These are phyloP conservation scores for Drosophila melanosoma DNA, from an alignment of 2,888 invertebrate species.

Conservation along the genomic window DNA sequence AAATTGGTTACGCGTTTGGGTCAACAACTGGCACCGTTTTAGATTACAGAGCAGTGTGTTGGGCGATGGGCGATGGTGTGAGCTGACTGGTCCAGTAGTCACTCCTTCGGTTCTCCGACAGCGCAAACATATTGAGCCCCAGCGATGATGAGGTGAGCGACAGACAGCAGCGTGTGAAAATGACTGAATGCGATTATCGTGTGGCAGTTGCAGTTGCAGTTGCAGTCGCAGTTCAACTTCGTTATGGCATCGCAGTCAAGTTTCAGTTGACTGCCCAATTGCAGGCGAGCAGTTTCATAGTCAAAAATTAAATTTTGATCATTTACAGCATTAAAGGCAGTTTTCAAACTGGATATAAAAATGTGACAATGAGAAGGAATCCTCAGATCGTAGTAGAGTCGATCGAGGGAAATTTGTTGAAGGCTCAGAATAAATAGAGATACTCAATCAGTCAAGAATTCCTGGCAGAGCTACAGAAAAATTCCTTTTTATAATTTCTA, in stretches of 20 bases:
- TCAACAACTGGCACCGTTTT: conserved; percentile 63
- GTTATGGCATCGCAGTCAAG: conserved; percentile 13
- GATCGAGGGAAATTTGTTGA: not conserved
- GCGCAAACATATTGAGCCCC: conserved; percentile 57
- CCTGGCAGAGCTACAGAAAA: too few species aligned
- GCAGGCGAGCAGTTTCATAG: conserved; percentile 2
- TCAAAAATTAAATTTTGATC: not conserved
- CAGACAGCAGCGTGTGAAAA: conserved; percentile 58
- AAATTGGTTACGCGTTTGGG: conserved; percentile 74
- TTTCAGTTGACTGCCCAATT: conserved; percentile 27
- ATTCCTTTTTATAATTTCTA: too few species aligned
- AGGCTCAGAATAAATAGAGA: not conserved
- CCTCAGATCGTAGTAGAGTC: too few species aligned
- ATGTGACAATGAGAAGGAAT: not conserved
- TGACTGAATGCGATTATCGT: conserved; percentile 52
- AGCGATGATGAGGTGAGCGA: conserved; percentile 12
- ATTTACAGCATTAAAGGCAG: not conserved
- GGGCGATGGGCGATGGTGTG: not conserved
- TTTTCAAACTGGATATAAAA: not conserved
- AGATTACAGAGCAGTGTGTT: conserved; percentile 22
- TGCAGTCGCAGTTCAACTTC: conserved; percentile 22
- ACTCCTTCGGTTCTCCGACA: conserved; percentile 36
- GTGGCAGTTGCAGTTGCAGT: conserved; percentile 6
- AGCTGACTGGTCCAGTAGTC: conserved; percentile 18
- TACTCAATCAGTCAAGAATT: not conserved